Base-by-base conservation (phyloP, 2,113 vertebrate species). In the Hippocampus mohnikei region DNA sequence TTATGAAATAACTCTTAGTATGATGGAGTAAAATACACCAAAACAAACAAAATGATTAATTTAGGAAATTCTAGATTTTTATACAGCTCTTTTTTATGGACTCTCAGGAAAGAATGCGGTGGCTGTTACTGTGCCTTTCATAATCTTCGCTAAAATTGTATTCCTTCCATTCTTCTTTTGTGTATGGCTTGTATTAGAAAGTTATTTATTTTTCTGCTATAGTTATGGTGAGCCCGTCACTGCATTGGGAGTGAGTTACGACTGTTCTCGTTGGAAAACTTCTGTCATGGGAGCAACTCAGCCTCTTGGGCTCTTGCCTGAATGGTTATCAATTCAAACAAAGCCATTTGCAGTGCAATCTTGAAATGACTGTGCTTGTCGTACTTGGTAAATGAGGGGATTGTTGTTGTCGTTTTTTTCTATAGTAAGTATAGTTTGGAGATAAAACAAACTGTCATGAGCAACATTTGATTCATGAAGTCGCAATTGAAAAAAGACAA, bases 231-330 rank as follows among this genome's bases (percentile, higher is more conserved):
- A 53, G 48, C 46, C 2, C 33, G n/a, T 5, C 23, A n/a, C 0
- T 23, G 18, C 2, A 18, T 13, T 7, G 46, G 5, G 21, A 37
- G 11, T 16, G 48, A 44, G 23, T 41, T 65, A 27, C 44, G 41
- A 9, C 7, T 23, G 33, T 16, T 16, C 15, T 65, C 20, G 7
- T 13, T 52, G 23, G n/a, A 27, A 60, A 66, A n/a, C 12, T 15
- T 64, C 66, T 55, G 69, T 79, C 73, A 77, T 60, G 68, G 46
- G 73, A 66, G 66, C 25, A 29, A 21, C 16, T 73, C 42, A 71
- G 71, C 61, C 68, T 44, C 13, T 53, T 56, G 53, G 25, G 0
- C 2, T 42, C 42, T 20, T 46, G 62, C 21, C 8, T 11, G 0
- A 52, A 53, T 60, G 2, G 23, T 27, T 15, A 58, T 25, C 55